phyloP scores from a whole-genome alignment of 2,113 vertebrate genomes.

The Thymallus thymallus region DNA sequence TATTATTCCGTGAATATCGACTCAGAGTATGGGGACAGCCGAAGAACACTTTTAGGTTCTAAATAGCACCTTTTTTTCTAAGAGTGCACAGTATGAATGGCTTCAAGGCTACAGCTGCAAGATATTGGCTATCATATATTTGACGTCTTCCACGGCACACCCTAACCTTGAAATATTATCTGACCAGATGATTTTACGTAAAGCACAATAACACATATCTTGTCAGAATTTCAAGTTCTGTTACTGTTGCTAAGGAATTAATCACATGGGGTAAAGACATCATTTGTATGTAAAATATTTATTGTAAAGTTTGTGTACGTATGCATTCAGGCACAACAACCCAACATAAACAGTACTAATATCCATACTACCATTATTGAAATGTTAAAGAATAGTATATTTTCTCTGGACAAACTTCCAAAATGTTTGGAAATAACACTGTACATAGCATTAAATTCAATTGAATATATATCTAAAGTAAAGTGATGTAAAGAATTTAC shows the following conservation, averaged over 20 bases:
- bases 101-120: conserved; percentile 35
- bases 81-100: not conserved
- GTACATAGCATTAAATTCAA: not conserved
- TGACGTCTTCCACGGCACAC: conserved; percentile 15
- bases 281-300: not conserved
- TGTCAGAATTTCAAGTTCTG: conserved; percentile 1
- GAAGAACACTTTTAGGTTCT: too few species aligned
- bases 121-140: conserved; percentile 37
- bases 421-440: not conserved
- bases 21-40: too few species aligned
- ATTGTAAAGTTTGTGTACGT: conserved; percentile 1
- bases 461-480: not conserved
- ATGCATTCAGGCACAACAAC: not conserved
- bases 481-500: not conserved
- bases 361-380: not conserved
- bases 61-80: too few species aligned
- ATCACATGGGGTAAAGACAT: not conserved
- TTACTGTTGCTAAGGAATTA: not conserved
- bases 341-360: not conserved
- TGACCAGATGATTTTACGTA: too few species aligned
- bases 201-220: too few species aligned
- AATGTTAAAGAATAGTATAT: conserved; percentile 5
- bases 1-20: too few species aligned
- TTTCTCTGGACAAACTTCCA: not conserved
- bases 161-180: conserved; percentile 23